Evolutionary conservation across 2,113 vertebrate genomes (phyloP).

Genomic region (Notarius quadriscutis): DNA sequence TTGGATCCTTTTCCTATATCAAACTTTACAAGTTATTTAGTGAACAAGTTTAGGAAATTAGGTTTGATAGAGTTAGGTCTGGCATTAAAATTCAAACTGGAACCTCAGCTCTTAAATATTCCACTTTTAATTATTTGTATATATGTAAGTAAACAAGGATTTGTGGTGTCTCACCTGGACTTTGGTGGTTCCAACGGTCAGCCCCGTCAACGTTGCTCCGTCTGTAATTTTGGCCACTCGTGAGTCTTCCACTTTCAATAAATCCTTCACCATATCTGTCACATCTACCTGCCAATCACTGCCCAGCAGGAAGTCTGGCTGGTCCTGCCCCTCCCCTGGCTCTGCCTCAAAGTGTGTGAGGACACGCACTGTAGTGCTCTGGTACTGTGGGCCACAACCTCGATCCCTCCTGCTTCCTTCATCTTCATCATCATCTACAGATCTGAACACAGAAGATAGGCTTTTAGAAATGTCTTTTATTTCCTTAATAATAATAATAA

Average conservation of each 20-base stretch:
- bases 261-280: constrained; percentile 84
- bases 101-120: background rate
- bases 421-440: constrained; percentile 74
- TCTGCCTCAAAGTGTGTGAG: constrained; percentile 90
- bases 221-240: constrained; percentile 80
- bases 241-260: constrained; percentile 81
- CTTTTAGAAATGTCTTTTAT: background rate
- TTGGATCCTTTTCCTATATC: background rate
- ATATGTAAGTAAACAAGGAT: background rate
- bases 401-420: constrained; percentile 66
- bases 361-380: constrained; percentile 85
- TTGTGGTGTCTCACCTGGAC: constrained; percentile 79
- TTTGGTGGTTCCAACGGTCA: constrained; percentile 83
- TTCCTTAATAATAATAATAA: background rate
- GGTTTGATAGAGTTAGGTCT: background rate
- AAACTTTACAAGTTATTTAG: background rate
- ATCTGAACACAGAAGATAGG: constrained; percentile 59
- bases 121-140: background rate
- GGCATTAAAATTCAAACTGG: background rate
- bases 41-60: background rate
- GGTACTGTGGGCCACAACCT: constrained; percentile 86
- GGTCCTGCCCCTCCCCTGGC: constrained; percentile 71
- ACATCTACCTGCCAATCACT: constrained; percentile 92
- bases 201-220: constrained; percentile 79
- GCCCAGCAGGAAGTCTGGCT: constrained; percentile 80